phyloP scores from a whole-genome alignment of 2,888 invertebrate species.

The Scaptomyza flava region DNA sequence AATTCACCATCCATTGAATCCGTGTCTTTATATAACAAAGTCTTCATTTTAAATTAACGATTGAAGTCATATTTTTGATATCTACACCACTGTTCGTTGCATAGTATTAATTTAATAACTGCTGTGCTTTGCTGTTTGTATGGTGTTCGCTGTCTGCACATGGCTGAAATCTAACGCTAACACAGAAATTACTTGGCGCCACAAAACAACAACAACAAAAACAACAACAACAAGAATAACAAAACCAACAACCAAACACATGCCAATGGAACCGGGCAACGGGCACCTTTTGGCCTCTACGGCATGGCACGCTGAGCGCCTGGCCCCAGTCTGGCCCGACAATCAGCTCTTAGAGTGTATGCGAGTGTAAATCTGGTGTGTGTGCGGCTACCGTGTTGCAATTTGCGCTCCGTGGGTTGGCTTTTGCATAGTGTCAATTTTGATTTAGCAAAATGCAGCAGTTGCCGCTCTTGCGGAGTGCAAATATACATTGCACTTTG shows the following conservation, averaged over 20 bases:
- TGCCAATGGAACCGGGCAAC: slow-evolving; percentile 47
- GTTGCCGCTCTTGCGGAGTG: slow-evolving; percentile 42
- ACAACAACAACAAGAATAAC: slow-evolving; percentile 13
- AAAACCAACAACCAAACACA: slow-evolving; percentile 28
- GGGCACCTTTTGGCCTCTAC: slow-evolving; percentile 74
- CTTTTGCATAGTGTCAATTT: slow-evolving; percentile 78
- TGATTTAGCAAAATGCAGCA: slow-evolving; percentile 73
- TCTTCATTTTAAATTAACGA: too few species aligned
- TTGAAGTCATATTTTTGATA: background rate
- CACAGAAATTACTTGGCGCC: slow-evolving; percentile 71
- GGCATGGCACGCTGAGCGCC: slow-evolving; percentile 74
- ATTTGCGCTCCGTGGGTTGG: slow-evolving; percentile 67
- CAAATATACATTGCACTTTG: slow-evolving; percentile 40
- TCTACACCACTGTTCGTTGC: slow-evolving; percentile 43
- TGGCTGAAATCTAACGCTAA: slow-evolving; percentile 74
- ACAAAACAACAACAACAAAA: slow-evolving; percentile 46
- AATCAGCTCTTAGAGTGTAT: slow-evolving; percentile 31
- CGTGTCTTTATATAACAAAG: too few species aligned
- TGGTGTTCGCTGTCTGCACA: slow-evolving; percentile 65
- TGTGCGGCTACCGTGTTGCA: slow-evolving; percentile 66
- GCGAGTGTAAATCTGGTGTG: slow-evolving; percentile 10
- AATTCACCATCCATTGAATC: too few species aligned
- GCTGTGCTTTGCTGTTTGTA: slow-evolving; percentile 47
- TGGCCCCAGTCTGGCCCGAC: slow-evolving; percentile 68
- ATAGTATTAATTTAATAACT: slow-evolving; percentile 56